A percentile compares a stretch with the other conserved stretches of the same genome.
Conservation (phyloP, 2,888 invertebrate genomes). For the Meteorus cinctellus region DNA sequence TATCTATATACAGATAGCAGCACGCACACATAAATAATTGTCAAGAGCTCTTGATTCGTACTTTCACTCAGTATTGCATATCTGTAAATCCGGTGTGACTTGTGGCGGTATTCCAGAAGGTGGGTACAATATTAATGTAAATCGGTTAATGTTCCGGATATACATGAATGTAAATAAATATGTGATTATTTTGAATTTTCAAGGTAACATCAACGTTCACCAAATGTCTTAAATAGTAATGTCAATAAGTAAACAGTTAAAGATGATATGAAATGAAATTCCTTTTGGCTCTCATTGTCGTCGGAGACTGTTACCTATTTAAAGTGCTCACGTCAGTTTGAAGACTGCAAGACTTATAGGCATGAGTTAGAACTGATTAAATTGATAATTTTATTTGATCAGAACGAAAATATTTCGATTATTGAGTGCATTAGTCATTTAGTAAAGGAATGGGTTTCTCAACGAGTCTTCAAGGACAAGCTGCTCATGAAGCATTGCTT, state of each 20-base stretch:
- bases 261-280: constrained; percentile 46
- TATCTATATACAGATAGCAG: constrained; percentile 24
- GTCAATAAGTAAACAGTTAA: not conserved
- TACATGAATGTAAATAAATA: not conserved
- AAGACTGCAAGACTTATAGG: constrained; percentile 45
- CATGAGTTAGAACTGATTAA: constrained; percentile 50
- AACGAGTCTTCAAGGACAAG: constrained; percentile 88
- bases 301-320: constrained; percentile 51
- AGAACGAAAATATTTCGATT: constrained; percentile 4
- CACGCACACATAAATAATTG: constrained; percentile 17
- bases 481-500: constrained; percentile 93
- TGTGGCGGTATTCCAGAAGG: constrained; percentile 53
- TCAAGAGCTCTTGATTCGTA: not conserved
- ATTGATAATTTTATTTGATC: constrained; percentile 8
- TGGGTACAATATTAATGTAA: constrained; percentile 32
- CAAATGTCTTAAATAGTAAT: constrained; percentile 9
- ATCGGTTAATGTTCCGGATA: constrained; percentile 22
- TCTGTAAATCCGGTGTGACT: constrained; percentile 39
- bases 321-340: constrained; percentile 56
- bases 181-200: not conserved
- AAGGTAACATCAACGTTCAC: constrained; percentile 1
- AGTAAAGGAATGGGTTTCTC: constrained; percentile 85
- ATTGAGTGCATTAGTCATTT: not conserved
- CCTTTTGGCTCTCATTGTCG: constrained; percentile 37
- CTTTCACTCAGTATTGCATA: constrained; percentile 33